Base-by-base conservation (phyloP, 2,888 invertebrate genomes). In the Meliscaeva auricollis region DNA sequence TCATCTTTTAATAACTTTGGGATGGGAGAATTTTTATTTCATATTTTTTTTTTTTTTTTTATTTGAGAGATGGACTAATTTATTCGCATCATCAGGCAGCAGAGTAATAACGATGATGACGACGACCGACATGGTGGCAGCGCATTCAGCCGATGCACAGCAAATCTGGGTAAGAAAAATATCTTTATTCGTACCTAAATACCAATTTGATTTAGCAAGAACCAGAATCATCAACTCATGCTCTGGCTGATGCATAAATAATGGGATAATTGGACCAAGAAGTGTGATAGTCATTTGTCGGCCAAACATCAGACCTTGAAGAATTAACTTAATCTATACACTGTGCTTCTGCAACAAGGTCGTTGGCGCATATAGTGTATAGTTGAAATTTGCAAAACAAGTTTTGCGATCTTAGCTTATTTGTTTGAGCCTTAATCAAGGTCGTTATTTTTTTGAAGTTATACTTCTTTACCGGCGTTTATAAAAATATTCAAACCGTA, bases 1-100 rank as follows among this genome's bases (percentile, higher is more conserved):
- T 90, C 88, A 87, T 89, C 88, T 90, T 90, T 90, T 90, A 90
- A 90, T 90, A 90, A 89, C 90, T 88, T 90, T 89, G 88, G 41
- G 79, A 77, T 84, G 80, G 72, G 68, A 30, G 38, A 62, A 26
- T 3, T n/a, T n/a, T n/a, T n/a, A n/a, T n/a, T n/a, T n/a, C 2
- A 26, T 3, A 26, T 3, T 26, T 3, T 4, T 2, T 26, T 46
- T 41, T 50, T 60, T 68, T 30, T 32, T 11, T 41, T 38, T 13
- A 22, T 58, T 66, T 44, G n/a, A 35, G 13, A 11, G 52, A 41
- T 26, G 46, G 13, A 48, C 72, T 46, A 79, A 84, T 75, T 79
- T 83, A 41, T 74, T 32, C 66, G 62, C 76, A 68, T 77, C 80
- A 80, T 81, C 85, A 84, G 50, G 66, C 50, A 35, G 2, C 32